A percentile compares a stretch with the other conserved stretches of the same genome.
Evolutionary conservation across 1,140 invertebrate genomes (phyloP).

Genomic region (Conus ventricosus): DNA sequence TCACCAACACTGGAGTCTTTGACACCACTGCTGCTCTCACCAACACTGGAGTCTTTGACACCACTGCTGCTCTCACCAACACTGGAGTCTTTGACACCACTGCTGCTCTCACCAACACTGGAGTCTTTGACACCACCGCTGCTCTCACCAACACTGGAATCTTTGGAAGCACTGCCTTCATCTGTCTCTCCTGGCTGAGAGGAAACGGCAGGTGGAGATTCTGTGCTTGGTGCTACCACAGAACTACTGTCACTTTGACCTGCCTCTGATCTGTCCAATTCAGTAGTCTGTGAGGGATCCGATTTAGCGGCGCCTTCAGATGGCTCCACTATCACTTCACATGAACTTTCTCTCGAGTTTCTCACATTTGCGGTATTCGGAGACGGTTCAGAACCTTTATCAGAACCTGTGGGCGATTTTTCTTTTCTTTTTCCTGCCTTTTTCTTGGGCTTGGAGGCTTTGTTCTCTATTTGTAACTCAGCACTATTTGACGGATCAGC

Average conservation of each 20-base stretch:
- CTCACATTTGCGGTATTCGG: neutral
- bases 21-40: neutral
- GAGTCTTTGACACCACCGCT: neutral
- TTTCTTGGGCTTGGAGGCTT: neutral
- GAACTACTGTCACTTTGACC: neutral
- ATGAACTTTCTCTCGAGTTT: neutral
- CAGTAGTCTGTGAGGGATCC: neutral
- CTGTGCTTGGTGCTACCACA: neutral
- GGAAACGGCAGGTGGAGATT: neutral
- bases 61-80: no score
- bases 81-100: no score
- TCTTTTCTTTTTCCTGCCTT: neutral
- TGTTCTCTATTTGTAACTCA: neutral
- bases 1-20: neutral
- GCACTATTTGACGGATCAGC: neutral
- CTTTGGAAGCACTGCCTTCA: neutral
- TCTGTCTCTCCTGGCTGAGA: neutral
- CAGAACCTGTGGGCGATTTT: neutral
- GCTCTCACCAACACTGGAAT: neutral
- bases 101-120: neutral
- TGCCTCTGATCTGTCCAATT: neutral
- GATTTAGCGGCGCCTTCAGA: neutral
- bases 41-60: neutral
- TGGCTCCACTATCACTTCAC: neutral
- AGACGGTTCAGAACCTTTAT: neutral